Evolutionary conservation across 2,113 vertebrate species (phyloP).

Genomic region (Pelodiscus sinensis): DNA sequence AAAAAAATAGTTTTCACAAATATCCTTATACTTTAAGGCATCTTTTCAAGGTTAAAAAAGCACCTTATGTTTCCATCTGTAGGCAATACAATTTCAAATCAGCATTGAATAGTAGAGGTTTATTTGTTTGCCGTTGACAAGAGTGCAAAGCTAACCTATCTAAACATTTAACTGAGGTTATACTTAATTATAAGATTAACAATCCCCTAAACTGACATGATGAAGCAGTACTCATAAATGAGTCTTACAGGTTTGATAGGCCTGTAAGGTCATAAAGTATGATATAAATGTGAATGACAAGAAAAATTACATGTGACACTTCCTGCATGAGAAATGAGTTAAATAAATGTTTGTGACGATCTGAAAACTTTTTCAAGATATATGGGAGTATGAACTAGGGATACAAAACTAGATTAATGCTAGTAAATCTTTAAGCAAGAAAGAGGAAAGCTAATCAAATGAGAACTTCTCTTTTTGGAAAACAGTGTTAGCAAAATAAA

Average conservation of each 20-base stretch:
- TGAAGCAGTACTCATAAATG: not conserved
- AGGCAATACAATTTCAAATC: conserved; percentile 10
- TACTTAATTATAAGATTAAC: conserved; percentile 52
- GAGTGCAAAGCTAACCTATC: conserved; percentile 18
- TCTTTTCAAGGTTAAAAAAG: conserved; percentile 32
- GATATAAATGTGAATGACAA: not conserved
- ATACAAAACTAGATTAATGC: not conserved
- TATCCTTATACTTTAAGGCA: not conserved
- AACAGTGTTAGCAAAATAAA: conserved; percentile 24
- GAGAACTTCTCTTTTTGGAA: conserved; percentile 5
- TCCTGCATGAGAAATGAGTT: not conserved
- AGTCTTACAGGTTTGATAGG: not conserved
- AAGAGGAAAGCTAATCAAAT: conserved; percentile 35
- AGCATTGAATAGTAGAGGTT: not conserved
- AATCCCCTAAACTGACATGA: conserved; percentile 26
- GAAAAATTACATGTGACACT: not conserved
- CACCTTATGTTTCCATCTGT: not conserved
- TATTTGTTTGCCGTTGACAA: conserved; percentile 26
- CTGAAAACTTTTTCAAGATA: not conserved
- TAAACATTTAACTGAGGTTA: conserved; percentile 56
- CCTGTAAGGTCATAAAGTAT: not conserved
- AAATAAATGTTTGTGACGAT: not conserved
- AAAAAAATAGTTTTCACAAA: not conserved
- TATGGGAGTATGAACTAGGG: not conserved
- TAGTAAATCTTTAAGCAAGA: not conserved